These are phyloP conservation scores for Rhagium mordax DNA, from an alignment of 2,888 invertebrate species.

Conservation along the genomic window DNA sequence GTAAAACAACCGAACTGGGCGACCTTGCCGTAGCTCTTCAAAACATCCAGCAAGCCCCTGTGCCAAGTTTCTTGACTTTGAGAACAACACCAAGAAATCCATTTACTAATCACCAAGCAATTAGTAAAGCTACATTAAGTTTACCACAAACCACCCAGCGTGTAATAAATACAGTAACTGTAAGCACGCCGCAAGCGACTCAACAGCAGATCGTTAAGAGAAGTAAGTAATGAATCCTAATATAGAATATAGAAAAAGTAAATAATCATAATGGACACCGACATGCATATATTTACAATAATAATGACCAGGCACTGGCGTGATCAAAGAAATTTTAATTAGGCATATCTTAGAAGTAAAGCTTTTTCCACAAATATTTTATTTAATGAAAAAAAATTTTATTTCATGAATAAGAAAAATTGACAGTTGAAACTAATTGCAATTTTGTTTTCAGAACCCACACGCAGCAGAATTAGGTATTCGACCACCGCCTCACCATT, in stretches of 20 bases:
- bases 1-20: slow-evolving; percentile 58
- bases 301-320: no score
- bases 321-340: no score
- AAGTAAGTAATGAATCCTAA: not conserved
- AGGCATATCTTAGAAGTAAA: no score
- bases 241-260: no score
- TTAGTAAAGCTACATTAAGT: not conserved
- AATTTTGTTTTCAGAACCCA: slow-evolving; percentile 6
- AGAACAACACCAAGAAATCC: slow-evolving; percentile 26
- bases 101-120: not conserved
- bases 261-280: no score
- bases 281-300: no score
- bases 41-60: slow-evolving; percentile 61
- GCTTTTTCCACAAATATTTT: no score
- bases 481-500: slow-evolving; percentile 42
- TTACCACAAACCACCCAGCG: slow-evolving; percentile 5
- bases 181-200: not conserved
- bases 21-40: slow-evolving; percentile 62
- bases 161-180: not conserved
- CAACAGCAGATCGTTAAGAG: not conserved
- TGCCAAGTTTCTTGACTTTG: slow-evolving; percentile 26
- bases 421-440: not conserved
- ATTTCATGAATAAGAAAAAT: no score
- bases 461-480: slow-evolving; percentile 38
- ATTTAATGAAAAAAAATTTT: not conserved